Conservation (phyloP, 1,140 invertebrate genomes). For the Thrips palmi region DNA sequence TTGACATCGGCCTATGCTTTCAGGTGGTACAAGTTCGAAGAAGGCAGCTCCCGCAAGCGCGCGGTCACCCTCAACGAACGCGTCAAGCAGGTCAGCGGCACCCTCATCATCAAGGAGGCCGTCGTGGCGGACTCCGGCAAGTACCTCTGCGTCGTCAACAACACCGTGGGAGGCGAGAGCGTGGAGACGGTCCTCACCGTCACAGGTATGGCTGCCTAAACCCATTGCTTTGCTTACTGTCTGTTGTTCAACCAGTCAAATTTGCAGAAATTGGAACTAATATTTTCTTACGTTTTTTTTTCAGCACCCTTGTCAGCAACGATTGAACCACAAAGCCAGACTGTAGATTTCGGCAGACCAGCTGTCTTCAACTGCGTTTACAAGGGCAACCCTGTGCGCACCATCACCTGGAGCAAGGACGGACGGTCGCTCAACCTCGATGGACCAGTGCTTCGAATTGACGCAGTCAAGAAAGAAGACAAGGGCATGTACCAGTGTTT, state of each 20-base stretch:
- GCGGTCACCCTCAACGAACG: slow-evolving; percentile 68
- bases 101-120: slow-evolving; percentile 76
- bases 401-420: slow-evolving; percentile 83
- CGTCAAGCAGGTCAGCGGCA: slow-evolving; percentile 84
- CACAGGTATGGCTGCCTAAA: slow-evolving; percentile 42
- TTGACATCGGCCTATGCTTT: no score
- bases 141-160: slow-evolving; percentile 86
- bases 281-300: slow-evolving; percentile 13
- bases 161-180: slow-evolving; percentile 80
- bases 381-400: slow-evolving; percentile 76
- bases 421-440: slow-evolving; percentile 59
- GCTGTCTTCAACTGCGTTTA: slow-evolving; percentile 79
- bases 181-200: slow-evolving; percentile 84
- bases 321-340: slow-evolving; percentile 77
- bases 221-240: no score
- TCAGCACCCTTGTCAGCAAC: slow-evolving; percentile 64
- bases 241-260: neutral
- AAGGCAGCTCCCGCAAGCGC: slow-evolving; percentile 63
- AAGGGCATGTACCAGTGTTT: slow-evolving; percentile 97
- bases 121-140: slow-evolving; percentile 83
- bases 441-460: slow-evolving; percentile 62
- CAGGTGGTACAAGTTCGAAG: slow-evolving; percentile 89
- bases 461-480: slow-evolving; percentile 81
- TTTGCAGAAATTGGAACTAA: neutral
- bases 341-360: slow-evolving; percentile 78